Percentiles rank a stretch among this genome's conserved stretches.
phyloP scores from a whole-genome alignment of 1,140 invertebrate genomes.

The Anastrepha obliqua region DNA sequence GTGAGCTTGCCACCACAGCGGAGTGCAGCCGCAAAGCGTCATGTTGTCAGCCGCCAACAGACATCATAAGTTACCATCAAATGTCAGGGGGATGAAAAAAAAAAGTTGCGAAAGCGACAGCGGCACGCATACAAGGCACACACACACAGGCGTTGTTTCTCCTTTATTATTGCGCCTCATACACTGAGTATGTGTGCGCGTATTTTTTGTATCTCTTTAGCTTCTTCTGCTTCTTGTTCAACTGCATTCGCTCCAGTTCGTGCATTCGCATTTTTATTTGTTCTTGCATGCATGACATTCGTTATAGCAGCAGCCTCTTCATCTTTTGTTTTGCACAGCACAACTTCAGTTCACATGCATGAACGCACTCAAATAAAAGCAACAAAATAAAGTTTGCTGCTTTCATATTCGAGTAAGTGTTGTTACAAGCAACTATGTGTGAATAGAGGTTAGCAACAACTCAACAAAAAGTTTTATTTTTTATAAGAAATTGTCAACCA shows the following conservation, averaged over 20 bases:
- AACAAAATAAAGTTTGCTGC: not conserved
- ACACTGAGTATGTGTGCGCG: not conserved
- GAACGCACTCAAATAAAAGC: not conserved
- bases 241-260: not conserved
- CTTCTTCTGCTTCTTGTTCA: not conserved
- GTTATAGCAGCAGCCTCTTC: not conserved
- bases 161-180: not conserved
- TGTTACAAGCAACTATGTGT: too few species aligned
- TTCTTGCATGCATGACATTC: constrained; percentile 2
- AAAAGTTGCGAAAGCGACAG: not conserved
- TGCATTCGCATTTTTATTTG: constrained; percentile 9
- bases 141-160: not conserved
- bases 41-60: constrained; percentile 38
- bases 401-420: not conserved
- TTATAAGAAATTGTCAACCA: too few species aligned
- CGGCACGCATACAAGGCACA: not conserved
- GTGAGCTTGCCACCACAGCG: not conserved
- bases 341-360: not conserved
- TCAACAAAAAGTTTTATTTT: too few species aligned
- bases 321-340: not conserved
- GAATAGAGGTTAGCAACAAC: too few species aligned
- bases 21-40: not conserved
- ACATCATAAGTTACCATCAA: constrained; percentile 21
- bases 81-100: not conserved
- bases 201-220: not conserved